Conservation (phyloP, 2,113 vertebrate genomes). For the Ascaphus truei region DNA sequence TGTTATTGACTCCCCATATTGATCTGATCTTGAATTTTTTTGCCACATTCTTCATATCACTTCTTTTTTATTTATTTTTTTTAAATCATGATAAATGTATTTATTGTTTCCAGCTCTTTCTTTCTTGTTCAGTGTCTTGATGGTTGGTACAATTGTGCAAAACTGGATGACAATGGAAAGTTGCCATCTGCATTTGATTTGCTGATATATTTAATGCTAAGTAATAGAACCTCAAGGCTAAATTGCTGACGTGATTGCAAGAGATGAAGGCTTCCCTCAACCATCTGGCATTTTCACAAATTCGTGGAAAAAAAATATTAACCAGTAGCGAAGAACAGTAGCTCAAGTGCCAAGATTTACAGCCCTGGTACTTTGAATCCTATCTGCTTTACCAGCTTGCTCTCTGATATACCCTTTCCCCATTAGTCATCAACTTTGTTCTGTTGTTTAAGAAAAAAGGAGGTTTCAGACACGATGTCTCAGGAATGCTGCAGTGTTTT, state of each 20-base stretch:
- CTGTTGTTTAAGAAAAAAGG: conserved; percentile 42
- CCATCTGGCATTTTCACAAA: conserved; percentile 8
- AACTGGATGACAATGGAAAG: background rate
- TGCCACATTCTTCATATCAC: too few species aligned
- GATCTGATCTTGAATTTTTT: too few species aligned
- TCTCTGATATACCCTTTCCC: conserved; percentile 57
- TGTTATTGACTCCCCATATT: too few species aligned
- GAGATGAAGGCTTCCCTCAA: background rate
- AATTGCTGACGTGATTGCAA: background rate
- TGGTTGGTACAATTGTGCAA: background rate
- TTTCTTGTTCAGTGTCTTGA: background rate
- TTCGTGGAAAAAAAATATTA: conserved; percentile 2
- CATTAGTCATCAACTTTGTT: conserved; percentile 56
- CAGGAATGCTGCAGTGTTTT: conserved; percentile 26
- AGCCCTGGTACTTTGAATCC: conserved; percentile 44
- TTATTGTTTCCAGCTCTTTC: too few species aligned
- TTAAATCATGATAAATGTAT: too few species aligned
- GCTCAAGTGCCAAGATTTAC: conserved; percentile 39
- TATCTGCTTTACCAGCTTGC: conserved; percentile 56
- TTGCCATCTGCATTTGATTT: conserved; percentile 15
- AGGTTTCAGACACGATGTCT: conserved; percentile 52
- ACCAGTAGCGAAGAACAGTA: conserved; percentile 31
- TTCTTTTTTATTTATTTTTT: too few species aligned
- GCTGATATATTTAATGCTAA: background rate
- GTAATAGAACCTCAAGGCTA: conserved; percentile 11